phyloP scores from a whole-genome alignment of 2,888 invertebrate species.

The Aplocera efformata region DNA sequence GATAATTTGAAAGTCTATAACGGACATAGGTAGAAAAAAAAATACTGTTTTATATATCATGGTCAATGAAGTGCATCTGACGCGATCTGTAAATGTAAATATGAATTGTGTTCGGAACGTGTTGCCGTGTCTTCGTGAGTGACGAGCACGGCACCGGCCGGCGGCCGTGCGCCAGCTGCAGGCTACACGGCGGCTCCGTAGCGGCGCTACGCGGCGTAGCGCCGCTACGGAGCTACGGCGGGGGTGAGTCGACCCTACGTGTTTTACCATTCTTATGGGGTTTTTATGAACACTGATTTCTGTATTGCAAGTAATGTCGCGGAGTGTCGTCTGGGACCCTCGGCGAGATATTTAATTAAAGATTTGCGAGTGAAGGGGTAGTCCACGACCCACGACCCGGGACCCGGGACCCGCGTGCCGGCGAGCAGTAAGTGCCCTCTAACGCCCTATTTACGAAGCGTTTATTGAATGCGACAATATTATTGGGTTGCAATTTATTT shows the following conservation, averaged over 20 bases:
- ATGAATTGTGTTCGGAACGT: too few relatives aligned
- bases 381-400: slow-evolving; percentile 3
- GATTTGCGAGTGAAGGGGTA: slow-evolving; percentile 39
- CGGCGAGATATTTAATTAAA: slow-evolving; percentile 43
- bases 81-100: too few relatives aligned
- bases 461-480: slow-evolving; percentile 19
- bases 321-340: slow-evolving; percentile 22
- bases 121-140: too few relatives aligned
- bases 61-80: too few relatives aligned
- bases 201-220: slow-evolving; percentile 24
- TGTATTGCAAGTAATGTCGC: slow-evolving; percentile 40
- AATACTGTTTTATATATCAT: too few relatives aligned
- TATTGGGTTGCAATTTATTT: slow-evolving; percentile 16
- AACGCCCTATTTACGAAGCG: slow-evolving; percentile 12
- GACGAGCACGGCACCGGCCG: too few relatives aligned
- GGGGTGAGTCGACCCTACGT: slow-evolving; percentile 26
- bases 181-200: slow-evolving; percentile 1
- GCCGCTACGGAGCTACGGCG: slow-evolving; percentile 7
- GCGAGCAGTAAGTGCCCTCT: slow-evolving; percentile 12
- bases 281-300: slow-evolving; percentile 53
- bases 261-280: slow-evolving; percentile 35
- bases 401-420: slow-evolving; percentile 7
- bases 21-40: too few relatives aligned
- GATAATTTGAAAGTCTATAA: too few relatives aligned
- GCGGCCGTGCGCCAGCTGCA: too few relatives aligned